These are phyloP conservation scores for Drosophila formosana DNA, from an alignment of 2,888 invertebrate species.

Conservation along the genomic window DNA sequence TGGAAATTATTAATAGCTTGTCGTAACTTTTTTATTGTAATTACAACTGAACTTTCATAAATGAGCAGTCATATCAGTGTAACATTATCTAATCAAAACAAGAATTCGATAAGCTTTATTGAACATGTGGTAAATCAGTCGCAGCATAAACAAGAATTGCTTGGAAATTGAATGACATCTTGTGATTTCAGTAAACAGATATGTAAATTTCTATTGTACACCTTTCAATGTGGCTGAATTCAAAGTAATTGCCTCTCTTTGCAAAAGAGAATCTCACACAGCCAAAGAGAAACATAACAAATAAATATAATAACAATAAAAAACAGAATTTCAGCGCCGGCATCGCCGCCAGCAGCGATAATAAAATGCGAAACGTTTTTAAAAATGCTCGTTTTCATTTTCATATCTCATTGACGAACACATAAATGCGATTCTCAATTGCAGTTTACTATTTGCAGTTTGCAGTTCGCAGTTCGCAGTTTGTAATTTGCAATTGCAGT, in stretches of 20 bases:
- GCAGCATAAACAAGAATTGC: background rate
- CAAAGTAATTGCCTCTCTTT: background rate
- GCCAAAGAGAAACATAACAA: background rate
- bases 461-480: conserved; percentile 26
- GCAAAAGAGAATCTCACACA: background rate
- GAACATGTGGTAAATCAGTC: background rate
- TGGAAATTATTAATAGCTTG: background rate
- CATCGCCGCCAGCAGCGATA: conserved; percentile 43
- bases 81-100: conserved; percentile 22
- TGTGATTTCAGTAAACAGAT: background rate
- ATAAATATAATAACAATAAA: conserved; percentile 7
- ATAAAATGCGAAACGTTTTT: conserved; percentile 22
- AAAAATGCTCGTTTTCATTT: conserved; percentile 29
- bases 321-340: conserved; percentile 42
- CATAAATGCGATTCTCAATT: conserved; percentile 24
- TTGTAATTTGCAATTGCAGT: conserved; percentile 71
- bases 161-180: conserved; percentile 1
- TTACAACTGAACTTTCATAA: background rate
- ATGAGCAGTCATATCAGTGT: background rate
- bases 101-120: background rate
- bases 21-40: background rate
- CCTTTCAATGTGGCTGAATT: background rate
- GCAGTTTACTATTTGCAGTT: background rate
- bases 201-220: background rate
- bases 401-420: conserved; percentile 58